Evolutionary conservation across 2,113 vertebrate species (phyloP).

Genomic region (Macquaria australasica): DNA sequence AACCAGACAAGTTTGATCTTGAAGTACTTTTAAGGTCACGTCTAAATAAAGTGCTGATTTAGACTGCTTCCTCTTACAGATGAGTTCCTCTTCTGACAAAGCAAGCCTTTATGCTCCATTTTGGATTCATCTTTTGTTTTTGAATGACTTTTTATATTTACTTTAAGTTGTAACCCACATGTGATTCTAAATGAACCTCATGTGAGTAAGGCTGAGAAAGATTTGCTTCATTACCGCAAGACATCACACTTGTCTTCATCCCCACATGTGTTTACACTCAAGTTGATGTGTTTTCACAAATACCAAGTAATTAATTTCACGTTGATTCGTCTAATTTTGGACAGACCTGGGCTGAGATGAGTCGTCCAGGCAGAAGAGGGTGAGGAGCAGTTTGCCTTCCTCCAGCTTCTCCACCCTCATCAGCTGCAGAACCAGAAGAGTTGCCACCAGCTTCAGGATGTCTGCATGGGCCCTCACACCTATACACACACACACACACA

Average conservation of each 20-base stretch:
- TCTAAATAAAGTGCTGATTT: not conserved
- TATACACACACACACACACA: slow-evolving; percentile 24
- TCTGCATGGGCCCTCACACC: slow-evolving; percentile 82
- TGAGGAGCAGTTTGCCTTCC: slow-evolving; percentile 81
- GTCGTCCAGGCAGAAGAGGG: slow-evolving; percentile 81
- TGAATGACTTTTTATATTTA: not conserved
- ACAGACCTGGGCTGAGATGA: slow-evolving; percentile 75
- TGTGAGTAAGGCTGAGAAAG: not conserved
- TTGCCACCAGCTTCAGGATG: slow-evolving; percentile 86
- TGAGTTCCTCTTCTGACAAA: not conserved
- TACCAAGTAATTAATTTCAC: not conserved
- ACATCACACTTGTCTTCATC: not conserved
- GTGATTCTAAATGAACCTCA: not conserved
- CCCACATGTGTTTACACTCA: not conserved
- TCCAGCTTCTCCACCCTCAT: slow-evolving; percentile 73
- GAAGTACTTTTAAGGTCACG: not conserved
- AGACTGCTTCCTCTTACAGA: not conserved
- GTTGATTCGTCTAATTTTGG: not conserved
- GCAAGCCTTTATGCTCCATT: not conserved
- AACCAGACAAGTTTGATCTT: not conserved
- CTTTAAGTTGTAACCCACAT: not conserved
- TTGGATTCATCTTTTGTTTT: not conserved
- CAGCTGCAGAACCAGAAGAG: slow-evolving; percentile 88
- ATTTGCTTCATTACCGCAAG: not conserved
- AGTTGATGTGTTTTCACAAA: too few species aligned